Base-by-base conservation (phyloP, 2,888 invertebrate species). In the Cheilosia variabilis region DNA sequence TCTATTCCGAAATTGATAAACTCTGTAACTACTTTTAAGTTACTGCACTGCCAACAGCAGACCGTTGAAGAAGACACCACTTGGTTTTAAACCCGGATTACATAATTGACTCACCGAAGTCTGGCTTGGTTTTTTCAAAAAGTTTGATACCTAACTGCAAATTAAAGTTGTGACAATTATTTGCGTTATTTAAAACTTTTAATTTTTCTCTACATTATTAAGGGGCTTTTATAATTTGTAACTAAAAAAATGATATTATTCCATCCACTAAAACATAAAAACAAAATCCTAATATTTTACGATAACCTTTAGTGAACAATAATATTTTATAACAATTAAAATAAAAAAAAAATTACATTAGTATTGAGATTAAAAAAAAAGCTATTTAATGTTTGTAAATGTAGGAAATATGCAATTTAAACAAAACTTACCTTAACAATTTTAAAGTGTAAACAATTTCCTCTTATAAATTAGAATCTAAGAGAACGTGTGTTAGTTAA, bases 271-370 rank as follows among this genome's bases (percentile, higher is more conserved):
- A 76, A 75, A 86, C 17, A 73, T 57, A 68, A 71, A 65, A 58
- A 72, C 27, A 60, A 80, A 78, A 87, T 87, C 87, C 87, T 87
- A 87, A 87, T 82, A 87, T 87, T 87, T 87, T 87, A 87, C 81
- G 87, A 87, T 78, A 87, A 87, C 81, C 81, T 87, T 87, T 87
- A 87, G 87, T 82, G 81, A 87, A 87, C 87, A 87, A 87, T 82
- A 87, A 87, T 87, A 82, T 78, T 75, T 71, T 80, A 53, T 75
- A 62, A 13, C 60, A 71, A 52, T 57, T 50, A 73, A 72, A 37
- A 37, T 2, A 17, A 45, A 31, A 75, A 63, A 58, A 24, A 68
- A 27, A 66, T 65, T 50, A 63, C 5, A 41, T 58, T 15, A 57
- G 60, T 79, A 66, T 72, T 68, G 68, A 52, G 58, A 82, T 60